Conservation (phyloP, 2,113 vertebrate species). For the Saccopteryx leptura region DNA sequence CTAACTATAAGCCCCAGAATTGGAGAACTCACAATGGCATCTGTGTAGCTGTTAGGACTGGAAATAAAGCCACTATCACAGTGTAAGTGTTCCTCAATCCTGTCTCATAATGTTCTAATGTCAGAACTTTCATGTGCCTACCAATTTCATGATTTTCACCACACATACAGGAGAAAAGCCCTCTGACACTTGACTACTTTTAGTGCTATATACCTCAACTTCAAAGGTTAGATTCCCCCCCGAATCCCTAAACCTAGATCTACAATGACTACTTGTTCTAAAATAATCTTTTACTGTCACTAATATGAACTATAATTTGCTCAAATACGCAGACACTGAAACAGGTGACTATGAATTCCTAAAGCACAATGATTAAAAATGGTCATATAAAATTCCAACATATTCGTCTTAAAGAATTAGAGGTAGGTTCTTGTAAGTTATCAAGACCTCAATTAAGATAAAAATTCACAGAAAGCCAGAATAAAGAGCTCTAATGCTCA, state of each 20-base stretch:
- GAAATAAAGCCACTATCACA: conserved; percentile 51
- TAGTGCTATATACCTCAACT: conserved; percentile 30
- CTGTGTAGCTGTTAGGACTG: conserved; percentile 62
- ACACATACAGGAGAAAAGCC: conserved; percentile 17
- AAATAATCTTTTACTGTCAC: conserved; percentile 62
- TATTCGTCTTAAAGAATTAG: conserved; percentile 33
- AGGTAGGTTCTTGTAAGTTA: conserved; percentile 30
- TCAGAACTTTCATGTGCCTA: conserved; percentile 58
- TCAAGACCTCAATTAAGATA: conserved; percentile 50
- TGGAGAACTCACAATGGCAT: conserved; percentile 66
- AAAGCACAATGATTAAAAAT: conserved; percentile 49
- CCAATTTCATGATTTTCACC: conserved; percentile 54
- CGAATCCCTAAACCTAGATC: conserved; percentile 19
- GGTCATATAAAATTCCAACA: conserved; percentile 20
- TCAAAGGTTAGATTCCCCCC: conserved; percentile 3
- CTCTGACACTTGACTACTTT: not conserved
- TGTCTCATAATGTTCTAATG: conserved; percentile 52
- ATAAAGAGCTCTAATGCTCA: conserved; percentile 50
- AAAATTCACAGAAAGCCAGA: conserved; percentile 55
- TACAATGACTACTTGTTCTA: conserved; percentile 56
- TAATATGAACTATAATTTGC: conserved; percentile 55
- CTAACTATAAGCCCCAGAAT: conserved; percentile 62
- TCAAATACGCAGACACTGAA: conserved; percentile 46
- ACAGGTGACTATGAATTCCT: conserved; percentile 31
- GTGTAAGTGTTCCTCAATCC: conserved; percentile 29